phyloP scores from a whole-genome alignment of 2,797 vertebrate species.

The Heliangelus exortis region DNA sequence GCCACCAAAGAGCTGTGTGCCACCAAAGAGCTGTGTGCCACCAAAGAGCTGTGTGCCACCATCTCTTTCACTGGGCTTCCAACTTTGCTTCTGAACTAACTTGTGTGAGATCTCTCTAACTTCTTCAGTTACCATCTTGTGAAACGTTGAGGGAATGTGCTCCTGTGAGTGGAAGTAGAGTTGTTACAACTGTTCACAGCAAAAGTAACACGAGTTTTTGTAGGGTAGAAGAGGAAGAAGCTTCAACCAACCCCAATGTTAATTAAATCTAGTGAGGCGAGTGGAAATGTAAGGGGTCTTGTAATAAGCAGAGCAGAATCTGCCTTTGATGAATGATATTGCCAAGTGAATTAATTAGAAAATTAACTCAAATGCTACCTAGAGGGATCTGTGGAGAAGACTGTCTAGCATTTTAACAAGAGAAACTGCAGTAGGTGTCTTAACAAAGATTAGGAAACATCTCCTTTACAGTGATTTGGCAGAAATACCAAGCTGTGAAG shows the following conservation, averaged over 20 bases:
- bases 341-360: conserved; percentile 67
- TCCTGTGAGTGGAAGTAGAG: neutral
- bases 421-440: neutral
- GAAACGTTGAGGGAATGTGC: neutral
- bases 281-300: conserved; percentile 29
- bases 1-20: too few species aligned
- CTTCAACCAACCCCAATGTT: conserved; percentile 6
- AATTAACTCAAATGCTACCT: conserved; percentile 39
- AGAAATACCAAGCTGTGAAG: conserved; percentile 14
- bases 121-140: neutral
- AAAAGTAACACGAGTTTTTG: neutral
- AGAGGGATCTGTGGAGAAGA: conserved; percentile 9
- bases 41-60: too few species aligned
- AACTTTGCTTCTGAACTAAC: neutral
- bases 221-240: neutral
- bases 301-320: conserved; percentile 44
- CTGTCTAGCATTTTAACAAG: conserved; percentile 19
- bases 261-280: conserved; percentile 53
- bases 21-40: neutral
- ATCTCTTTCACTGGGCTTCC: neutral
- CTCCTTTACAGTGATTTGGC: conserved; percentile 18
- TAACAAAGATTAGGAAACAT: neutral
- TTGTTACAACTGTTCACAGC: conserved; percentile 1
- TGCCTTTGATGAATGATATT: conserved; percentile 55
- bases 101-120: neutral